These are phyloP conservation scores for Steinernema carpocapsae DNA, from an alignment of 2,888 invertebrate species.

Conservation along the genomic window DNA sequence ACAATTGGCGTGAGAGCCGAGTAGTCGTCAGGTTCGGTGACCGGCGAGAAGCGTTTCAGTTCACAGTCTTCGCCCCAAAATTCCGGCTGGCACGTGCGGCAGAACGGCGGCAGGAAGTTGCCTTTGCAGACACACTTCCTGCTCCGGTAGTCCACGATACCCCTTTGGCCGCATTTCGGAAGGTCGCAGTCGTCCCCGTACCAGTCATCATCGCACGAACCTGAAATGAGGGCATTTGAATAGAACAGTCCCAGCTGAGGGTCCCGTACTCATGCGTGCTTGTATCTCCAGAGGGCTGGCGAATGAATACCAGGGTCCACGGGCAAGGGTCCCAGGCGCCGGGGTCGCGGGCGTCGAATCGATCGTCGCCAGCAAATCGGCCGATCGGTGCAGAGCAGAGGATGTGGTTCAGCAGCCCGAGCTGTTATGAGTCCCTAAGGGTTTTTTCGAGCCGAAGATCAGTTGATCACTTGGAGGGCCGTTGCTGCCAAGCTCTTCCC, in stretches of 20 bases:
- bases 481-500: too few species aligned
- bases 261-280: conserved; percentile 6
- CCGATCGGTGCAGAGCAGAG: background rate
- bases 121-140: conserved; percentile 25
- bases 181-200: conserved; percentile 17
- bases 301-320: background rate
- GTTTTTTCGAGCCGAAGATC: conserved; percentile 23
- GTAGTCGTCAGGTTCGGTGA: conserved; percentile 30
- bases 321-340: background rate
- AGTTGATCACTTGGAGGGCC: background rate
- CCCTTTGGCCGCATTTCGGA: conserved; percentile 8
- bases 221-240: conserved; percentile 2
- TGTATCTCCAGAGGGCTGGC: background rate
- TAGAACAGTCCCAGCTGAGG: background rate
- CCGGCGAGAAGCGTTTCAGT: conserved; percentile 22
- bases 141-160: conserved; percentile 4
- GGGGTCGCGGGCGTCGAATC: background rate
- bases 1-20: conserved; percentile 18
- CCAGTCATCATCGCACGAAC: conserved; percentile 27
- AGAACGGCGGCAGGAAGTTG: conserved; percentile 29
- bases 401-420: background rate
- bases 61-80: conserved; percentile 29
- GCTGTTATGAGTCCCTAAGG: conserved; percentile 18
- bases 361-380: conserved; percentile 13
- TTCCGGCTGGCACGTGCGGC: conserved; percentile 2